phyloP scores from a whole-genome alignment of 2,888 invertebrate species.

The Atethmia centrago region DNA sequence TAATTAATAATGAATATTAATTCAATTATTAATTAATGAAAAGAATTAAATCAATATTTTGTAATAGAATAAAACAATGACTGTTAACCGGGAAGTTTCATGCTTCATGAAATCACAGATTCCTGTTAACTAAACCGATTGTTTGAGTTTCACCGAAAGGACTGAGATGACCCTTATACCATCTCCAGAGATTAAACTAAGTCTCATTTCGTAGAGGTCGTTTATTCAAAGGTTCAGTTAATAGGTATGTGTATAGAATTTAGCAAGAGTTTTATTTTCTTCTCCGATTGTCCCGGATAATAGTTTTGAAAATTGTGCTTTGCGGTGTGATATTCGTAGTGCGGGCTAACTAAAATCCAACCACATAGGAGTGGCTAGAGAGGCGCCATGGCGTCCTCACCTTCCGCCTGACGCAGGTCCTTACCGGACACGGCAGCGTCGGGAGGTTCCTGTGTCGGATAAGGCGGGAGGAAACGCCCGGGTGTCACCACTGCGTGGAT shows the following conservation, averaged over 20 bases:
- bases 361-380: no score
- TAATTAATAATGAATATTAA: no score
- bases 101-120: constrained; percentile 28
- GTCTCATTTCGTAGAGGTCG: constrained; percentile 1
- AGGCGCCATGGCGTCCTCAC: no score
- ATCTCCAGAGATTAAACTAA: constrained; percentile 21
- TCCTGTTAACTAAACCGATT: constrained; percentile 21
- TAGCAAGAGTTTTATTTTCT: background rate
- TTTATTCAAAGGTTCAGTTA: constrained; percentile 5
- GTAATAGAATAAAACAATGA: background rate
- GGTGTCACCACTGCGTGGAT: no score
- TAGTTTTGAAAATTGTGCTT: no score
- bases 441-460: no score
- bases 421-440: no score
- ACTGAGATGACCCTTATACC: constrained; percentile 10
- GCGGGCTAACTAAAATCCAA: no score
- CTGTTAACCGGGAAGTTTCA: background rate
- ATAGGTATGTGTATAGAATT: constrained; percentile 2
- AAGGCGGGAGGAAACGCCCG: no score
- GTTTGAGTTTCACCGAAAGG: constrained; percentile 28
- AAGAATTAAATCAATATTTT: background rate
- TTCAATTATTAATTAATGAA: no score
- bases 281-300: background rate
- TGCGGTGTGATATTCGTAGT: no score
- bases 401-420: no score